Evolutionary conservation across 2,888 invertebrate genomes (phyloP).

Genomic region (Hymenopus coronatus): DNA sequence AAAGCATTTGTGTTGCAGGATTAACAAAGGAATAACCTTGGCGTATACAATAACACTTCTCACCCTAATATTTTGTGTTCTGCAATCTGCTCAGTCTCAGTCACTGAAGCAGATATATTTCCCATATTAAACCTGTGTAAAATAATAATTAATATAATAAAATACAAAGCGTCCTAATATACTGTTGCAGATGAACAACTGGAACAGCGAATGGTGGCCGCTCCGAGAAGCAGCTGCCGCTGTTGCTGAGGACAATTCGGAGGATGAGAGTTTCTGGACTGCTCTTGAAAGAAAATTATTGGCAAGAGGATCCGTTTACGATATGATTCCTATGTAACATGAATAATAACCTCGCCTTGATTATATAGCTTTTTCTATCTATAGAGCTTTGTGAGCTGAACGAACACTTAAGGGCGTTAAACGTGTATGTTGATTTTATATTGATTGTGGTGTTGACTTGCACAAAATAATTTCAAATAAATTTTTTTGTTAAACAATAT

Average conservation of each 20-base stretch:
- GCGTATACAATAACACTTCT: too few relatives aligned
- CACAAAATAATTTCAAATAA: not conserved
- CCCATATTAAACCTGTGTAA: too few relatives aligned
- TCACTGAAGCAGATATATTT: too few relatives aligned
- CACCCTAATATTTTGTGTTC: too few relatives aligned
- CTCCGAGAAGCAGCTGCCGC: slow-evolving; percentile 5
- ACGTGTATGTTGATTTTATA: not conserved
- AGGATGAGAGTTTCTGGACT: slow-evolving; percentile 31
- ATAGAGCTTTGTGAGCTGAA: not conserved
- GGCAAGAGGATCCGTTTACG: not conserved
- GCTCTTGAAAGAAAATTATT: slow-evolving; percentile 1
- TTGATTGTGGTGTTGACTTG: not conserved
- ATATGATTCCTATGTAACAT: not conserved
- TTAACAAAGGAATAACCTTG: too few relatives aligned
- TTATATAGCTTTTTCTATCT: not conserved
- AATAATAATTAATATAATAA: too few relatives aligned
- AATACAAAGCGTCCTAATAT: too few relatives aligned
- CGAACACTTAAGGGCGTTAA: not conserved
- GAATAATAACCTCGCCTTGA: too few relatives aligned
- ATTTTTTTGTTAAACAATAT: not conserved
- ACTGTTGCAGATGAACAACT: not conserved
- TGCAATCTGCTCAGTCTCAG: too few relatives aligned
- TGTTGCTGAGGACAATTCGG: slow-evolving; percentile 26
- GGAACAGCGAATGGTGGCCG: slow-evolving; percentile 30
- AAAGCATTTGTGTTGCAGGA: too few relatives aligned